phyloP scores from a whole-genome alignment of 2,888 invertebrate species.

The Nematopogon swammerdamellus region DNA sequence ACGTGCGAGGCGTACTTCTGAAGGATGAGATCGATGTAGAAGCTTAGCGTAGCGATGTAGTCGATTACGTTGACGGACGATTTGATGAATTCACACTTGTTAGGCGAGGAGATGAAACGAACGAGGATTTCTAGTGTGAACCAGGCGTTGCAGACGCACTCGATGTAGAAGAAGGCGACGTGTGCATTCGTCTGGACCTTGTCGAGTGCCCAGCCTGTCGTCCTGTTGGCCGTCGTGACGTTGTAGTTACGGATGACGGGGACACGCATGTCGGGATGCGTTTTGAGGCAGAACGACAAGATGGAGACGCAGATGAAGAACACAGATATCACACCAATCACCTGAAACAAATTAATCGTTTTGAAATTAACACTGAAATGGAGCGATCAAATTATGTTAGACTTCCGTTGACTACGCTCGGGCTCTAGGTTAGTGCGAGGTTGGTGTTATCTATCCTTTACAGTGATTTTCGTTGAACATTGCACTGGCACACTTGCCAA shows the following conservation, averaged over 20 bases:
- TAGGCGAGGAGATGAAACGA: conserved; percentile 90
- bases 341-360: conserved; percentile 75
- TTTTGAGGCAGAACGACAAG: conserved; percentile 98
- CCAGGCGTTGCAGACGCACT: conserved; percentile 99
- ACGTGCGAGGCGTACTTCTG: conserved; percentile 88
- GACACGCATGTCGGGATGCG: conserved; percentile 97
- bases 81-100: conserved; percentile 91
- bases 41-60: conserved; percentile 97
- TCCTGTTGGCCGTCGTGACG: conserved; percentile 71
- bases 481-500: too few relatives aligned
- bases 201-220: conserved; percentile 81
- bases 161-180: conserved; percentile 96
- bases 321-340: conserved; percentile 96
- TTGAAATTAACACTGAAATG: too few relatives aligned
- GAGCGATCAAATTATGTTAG: too few relatives aligned
- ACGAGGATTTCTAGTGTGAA: conserved; percentile 96
- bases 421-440: too few relatives aligned
- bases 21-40: conserved; percentile 91
- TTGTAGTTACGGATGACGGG: conserved; percentile 81
- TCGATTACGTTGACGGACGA: conserved; percentile 99
- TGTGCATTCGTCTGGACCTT: conserved; percentile 94
- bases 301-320: conserved; percentile 99
- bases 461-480: too few relatives aligned
- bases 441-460: too few relatives aligned
- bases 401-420: too few relatives aligned